Base-by-base conservation (phyloP, 1,140 invertebrate genomes). In the Coboldia fuscipes region DNA sequence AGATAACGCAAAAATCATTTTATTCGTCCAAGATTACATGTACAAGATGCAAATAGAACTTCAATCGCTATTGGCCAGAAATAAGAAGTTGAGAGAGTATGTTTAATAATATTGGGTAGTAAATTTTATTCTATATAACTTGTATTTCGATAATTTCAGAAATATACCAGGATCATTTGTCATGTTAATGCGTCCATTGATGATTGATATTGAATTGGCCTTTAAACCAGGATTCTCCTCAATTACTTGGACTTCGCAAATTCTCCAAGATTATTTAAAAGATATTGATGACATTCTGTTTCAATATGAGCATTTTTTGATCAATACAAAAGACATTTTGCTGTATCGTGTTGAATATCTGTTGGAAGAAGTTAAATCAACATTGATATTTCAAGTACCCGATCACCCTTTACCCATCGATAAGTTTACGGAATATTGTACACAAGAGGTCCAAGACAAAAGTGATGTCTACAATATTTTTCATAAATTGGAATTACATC, bases 191-290 rank as follows among this genome's bases (percentile, higher is more conserved):
- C 65, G 70, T 21, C 65, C 71, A 15, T 65, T 70, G 37, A 51
- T 82, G 7, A 56, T 70, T 32, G 71, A 76, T 53, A 47, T 79
- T 31, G 72, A 76, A 34, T 60, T 65, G 20, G 61, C 66, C 6
- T 72, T 86, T 39, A 70, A 75, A 46, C 76, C 80, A 2, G 80
- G 77, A 7, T 50, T 85, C 4, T 76, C 73, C 0, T 67, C 66
- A 2, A 65, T 85, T 13, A 79, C 73, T 0, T 88, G 83, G 83
- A 72, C 74, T 3, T 83, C 81, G n/a, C 59, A 65, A 32, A 65
- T 74, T 39, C 63, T 82, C 2, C 66, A 81, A 44, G 60, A 70
- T 38, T 73, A 83, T 43, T 59, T 78, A 3, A 74, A 73, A 43
- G 66, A 71, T 52, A 61, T 65, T 7, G 41, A 41, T 8, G 27